These are phyloP conservation scores for Desoria tigrina DNA, from an alignment of 2,888 invertebrate genomes.

Conservation along the genomic window DNA sequence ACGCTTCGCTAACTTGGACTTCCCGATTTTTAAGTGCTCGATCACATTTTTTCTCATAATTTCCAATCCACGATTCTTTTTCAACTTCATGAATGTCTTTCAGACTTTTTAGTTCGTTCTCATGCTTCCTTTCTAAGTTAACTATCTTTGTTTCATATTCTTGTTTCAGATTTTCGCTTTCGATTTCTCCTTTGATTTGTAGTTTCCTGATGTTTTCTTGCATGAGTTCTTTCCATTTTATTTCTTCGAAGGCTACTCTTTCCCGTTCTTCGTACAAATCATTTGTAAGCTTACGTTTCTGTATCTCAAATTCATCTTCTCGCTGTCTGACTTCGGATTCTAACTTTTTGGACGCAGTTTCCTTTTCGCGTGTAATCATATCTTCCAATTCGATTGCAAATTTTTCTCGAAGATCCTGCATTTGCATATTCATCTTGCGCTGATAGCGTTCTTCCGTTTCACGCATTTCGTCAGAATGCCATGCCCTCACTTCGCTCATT, in stretches of 20 bases:
- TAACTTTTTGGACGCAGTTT: slow-evolving; percentile 31
- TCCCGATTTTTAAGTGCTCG: slow-evolving; percentile 67
- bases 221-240: slow-evolving; percentile 36
- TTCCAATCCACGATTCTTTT: slow-evolving; percentile 67
- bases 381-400: slow-evolving; percentile 66
- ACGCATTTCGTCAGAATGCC: slow-evolving; percentile 68
- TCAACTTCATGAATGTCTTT: slow-evolving; percentile 66
- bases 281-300: slow-evolving; percentile 35
- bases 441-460: slow-evolving; percentile 66
- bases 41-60: slow-evolving; percentile 66
- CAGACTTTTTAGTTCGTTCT: slow-evolving; percentile 62
- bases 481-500: slow-evolving; percentile 68
- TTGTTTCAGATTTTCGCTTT: slow-evolving; percentile 54
- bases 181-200: slow-evolving; percentile 48
- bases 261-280: slow-evolving; percentile 49
- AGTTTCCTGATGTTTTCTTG: slow-evolving; percentile 48
- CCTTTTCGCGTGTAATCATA: slow-evolving; percentile 55
- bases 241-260: slow-evolving; percentile 43
- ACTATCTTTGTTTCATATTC: slow-evolving; percentile 63
- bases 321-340: slow-evolving; percentile 42
- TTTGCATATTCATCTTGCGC: slow-evolving; percentile 65
- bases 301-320: slow-evolving; percentile 43
- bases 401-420: slow-evolving; percentile 65
- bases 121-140: slow-evolving; percentile 54
- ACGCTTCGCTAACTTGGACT: slow-evolving; percentile 68